Evolutionary conservation across 2,113 vertebrate species (phyloP).

Genomic region (Jaculus jaculus): DNA sequence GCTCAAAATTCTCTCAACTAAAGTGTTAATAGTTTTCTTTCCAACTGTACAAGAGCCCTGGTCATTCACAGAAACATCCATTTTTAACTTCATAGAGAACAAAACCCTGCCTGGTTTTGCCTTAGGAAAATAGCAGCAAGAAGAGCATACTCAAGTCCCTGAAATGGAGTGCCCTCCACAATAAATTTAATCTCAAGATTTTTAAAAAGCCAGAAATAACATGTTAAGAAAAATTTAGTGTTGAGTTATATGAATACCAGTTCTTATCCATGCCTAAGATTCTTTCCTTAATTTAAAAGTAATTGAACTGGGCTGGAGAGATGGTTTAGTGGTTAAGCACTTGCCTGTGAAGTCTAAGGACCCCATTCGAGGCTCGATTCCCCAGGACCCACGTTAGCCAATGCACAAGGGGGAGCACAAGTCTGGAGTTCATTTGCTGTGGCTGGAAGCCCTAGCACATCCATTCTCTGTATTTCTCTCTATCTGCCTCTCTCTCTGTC

Average conservation of each 20-base stretch:
- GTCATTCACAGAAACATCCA: neutral
- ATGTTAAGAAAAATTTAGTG: slow-evolving; percentile 25
- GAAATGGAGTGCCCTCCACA: neutral
- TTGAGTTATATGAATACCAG: neutral
- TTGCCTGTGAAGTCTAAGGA: too few species aligned
- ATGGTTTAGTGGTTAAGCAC: too few species aligned
- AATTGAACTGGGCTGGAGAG: too few species aligned
- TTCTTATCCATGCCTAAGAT: neutral
- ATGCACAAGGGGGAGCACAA: too few species aligned
- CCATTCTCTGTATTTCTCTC: too few species aligned
- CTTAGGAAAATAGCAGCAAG: neutral
- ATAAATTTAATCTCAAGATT: slow-evolving; percentile 6
- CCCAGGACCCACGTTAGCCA: too few species aligned
- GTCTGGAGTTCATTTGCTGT: too few species aligned
- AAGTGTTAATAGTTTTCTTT: slow-evolving; percentile 5
- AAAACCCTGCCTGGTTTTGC: slow-evolving; percentile 8
- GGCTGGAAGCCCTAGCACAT: too few species aligned
- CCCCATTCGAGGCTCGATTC: too few species aligned
- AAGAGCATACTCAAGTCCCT: neutral
- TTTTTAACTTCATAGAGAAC: neutral
- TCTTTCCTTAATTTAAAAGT: slow-evolving; percentile 24
- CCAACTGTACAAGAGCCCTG: neutral
- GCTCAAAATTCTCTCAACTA: neutral
- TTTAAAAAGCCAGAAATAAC: neutral
- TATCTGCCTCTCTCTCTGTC: too few species aligned